Conservation (phyloP, 2,113 vertebrate species). For the Actenoides hombroni region DNA sequence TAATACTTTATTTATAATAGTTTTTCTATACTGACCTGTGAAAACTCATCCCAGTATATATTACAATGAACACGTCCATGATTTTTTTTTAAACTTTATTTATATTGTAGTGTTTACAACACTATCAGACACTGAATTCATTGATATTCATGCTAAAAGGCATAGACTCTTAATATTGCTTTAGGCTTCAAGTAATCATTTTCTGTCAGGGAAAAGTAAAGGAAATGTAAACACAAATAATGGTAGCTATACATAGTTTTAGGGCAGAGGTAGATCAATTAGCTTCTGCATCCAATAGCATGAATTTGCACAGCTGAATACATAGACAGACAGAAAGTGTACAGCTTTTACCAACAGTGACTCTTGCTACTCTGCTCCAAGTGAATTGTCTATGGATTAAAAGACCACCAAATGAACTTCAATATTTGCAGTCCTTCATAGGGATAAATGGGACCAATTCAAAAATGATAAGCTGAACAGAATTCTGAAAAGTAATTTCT, state of each 20-base stretch:
- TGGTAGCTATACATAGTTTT: neutral
- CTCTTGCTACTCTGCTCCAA: constrained; percentile 24
- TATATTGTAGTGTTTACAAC: neutral
- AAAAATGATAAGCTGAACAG: constrained; percentile 37
- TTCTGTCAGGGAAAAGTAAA: neutral
- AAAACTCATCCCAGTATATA: neutral
- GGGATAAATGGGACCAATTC: constrained; percentile 9
- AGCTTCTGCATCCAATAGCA: neutral
- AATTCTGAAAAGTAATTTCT: constrained; percentile 45
- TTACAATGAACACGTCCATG: rapidly evolving
- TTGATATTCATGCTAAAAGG: neutral
- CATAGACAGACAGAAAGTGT: neutral
- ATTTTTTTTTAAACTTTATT: neutral
- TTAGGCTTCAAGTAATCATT: neutral
- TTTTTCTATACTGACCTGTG: neutral
- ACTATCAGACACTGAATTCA: neutral
- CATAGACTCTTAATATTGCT: neutral
- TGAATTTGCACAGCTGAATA: neutral
- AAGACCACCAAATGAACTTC: constrained; percentile 19
- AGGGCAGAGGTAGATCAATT: neutral
- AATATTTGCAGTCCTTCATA: constrained; percentile 50
- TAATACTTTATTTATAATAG: neutral
- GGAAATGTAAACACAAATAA: neutral
- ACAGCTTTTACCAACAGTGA: constrained; percentile 7
- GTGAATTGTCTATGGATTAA: constrained; percentile 36